Base-by-base conservation (phyloP, 1,140 invertebrate species). In the Archivesica marissinica region DNA sequence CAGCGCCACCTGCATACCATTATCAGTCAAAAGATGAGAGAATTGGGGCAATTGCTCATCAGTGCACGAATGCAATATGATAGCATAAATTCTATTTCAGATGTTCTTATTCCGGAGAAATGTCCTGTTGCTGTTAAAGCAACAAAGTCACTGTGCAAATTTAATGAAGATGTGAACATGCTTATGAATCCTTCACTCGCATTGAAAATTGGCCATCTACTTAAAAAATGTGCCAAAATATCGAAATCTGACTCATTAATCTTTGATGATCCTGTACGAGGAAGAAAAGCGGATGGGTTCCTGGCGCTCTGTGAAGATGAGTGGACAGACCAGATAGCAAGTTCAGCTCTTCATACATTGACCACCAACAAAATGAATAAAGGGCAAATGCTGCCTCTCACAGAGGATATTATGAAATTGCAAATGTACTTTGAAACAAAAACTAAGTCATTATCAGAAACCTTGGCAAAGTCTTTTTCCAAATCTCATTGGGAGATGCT, bases 401-500 rank as follows among this genome's bases (percentile, higher is more conserved):
- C 35, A 9, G 30, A 75, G 13, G 72, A 52, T 30, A 52, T 75
- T 44, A 7, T 75, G 9, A 75, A 75, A 50, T 47, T 75, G 13
- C 15, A 75, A 20, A 52, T 25, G 54, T 52, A 75, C 28, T 52
- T 75, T 52, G 23, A 75, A 33, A 25, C n/a, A 3, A 75, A 75
- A 75, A 75, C 72, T 15, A 52, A 75, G 72, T 13, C 41, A 17
- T 23, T 75, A 25, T 15, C 20, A 33, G 41, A 47, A 80, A 66
- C 47, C 20, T 25, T 78, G 35, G 33, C n/a, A n/a, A 20, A 56
- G 7, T 7, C n/a, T n/a, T 38, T 78, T 61, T 17, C 30, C 56
- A 66, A 80, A 80, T 38, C 56, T 9, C 59, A 80, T 30, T 80
- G 77, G 77, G 77, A 78, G 25, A n/a, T 56, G 75, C 75, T 78